Percentiles rank a stretch among this genome's conserved stretches.
These are phyloP conservation scores for Dufourea novaeangliae DNA, from an alignment of 1,140 invertebrate genomes.

Conservation along the genomic window DNA sequence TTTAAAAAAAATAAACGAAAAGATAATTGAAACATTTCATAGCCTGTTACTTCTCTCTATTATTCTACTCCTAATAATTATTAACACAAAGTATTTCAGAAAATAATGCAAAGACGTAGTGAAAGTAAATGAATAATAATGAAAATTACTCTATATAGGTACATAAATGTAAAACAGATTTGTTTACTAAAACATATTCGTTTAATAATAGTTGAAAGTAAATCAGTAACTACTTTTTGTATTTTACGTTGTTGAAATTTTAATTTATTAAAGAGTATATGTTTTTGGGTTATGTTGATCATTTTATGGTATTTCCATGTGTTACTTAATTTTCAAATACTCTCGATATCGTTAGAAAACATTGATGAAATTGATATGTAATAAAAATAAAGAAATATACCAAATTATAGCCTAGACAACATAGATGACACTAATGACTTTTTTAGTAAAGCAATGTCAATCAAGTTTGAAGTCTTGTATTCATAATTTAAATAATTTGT, in stretches of 20 bases:
- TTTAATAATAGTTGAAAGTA: background rate
- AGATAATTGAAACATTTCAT: constrained; percentile 20
- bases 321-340: too few relatives aligned
- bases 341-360: background rate
- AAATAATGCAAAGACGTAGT: background rate
- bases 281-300: constrained; percentile 19
- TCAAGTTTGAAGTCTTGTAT: background rate
- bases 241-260: background rate
- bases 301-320: background rate
- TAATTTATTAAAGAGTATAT: too few relatives aligned
- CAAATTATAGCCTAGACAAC: background rate
- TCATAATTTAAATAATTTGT: background rate
- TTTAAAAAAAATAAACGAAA: constrained; percentile 55
- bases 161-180: background rate
- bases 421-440: background rate
- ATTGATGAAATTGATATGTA: background rate
- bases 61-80: background rate
- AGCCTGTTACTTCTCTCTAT: background rate
- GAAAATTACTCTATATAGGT: background rate
- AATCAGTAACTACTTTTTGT: background rate
- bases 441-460: background rate
- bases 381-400: background rate
- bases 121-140: background rate
- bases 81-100: background rate
- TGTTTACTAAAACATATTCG: background rate